Percentiles rank a stretch among this genome's conserved stretches.
Evolutionary conservation across 2,888 invertebrate species (phyloP).

Genomic region (Periphyllus acericola): DNA sequence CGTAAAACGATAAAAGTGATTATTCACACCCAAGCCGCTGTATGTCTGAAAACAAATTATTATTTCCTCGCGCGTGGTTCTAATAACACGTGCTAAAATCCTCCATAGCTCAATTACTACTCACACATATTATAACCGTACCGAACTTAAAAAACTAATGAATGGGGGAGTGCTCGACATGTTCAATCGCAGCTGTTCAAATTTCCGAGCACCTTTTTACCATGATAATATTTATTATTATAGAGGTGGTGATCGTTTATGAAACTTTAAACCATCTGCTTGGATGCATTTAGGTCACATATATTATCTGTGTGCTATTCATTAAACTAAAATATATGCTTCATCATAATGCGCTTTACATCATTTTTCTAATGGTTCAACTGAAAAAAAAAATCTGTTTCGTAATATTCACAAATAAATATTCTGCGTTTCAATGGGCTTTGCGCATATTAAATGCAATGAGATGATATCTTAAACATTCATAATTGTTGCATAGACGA

Average conservation of each 20-base stretch:
- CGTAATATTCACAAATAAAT: not conserved
- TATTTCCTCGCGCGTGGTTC: not conserved
- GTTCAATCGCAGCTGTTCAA: constrained; percentile 44
- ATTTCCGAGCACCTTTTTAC: constrained; percentile 14
- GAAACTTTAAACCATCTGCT: constrained; percentile 46
- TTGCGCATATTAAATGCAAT: not conserved
- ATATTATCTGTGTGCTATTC: not conserved
- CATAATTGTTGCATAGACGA: not conserved
- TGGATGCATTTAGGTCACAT: constrained; percentile 46
- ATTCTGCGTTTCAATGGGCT: constrained; percentile 23
- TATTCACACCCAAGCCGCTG: not conserved
- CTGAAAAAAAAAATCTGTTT: constrained; percentile 12
- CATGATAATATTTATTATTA: not conserved
- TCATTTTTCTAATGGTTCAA: constrained; percentile 5
- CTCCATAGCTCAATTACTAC: not conserved
- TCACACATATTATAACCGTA: not conserved
- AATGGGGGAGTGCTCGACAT: not conserved
- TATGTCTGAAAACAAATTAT: constrained; percentile 23
- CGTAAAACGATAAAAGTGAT: not conserved
- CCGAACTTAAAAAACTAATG: not conserved
- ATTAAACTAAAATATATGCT: not conserved
- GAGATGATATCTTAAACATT: constrained; percentile 14
- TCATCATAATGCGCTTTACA: constrained; percentile 29
- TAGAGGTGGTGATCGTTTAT: not conserved
- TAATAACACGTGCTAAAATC: constrained; percentile 6